A percentile compares a stretch with the other conserved stretches of the same genome.
phyloP scores from a whole-genome alignment of 37 sponge, comb jelly and placozoan species.

The Ianthella basta region DNA sequence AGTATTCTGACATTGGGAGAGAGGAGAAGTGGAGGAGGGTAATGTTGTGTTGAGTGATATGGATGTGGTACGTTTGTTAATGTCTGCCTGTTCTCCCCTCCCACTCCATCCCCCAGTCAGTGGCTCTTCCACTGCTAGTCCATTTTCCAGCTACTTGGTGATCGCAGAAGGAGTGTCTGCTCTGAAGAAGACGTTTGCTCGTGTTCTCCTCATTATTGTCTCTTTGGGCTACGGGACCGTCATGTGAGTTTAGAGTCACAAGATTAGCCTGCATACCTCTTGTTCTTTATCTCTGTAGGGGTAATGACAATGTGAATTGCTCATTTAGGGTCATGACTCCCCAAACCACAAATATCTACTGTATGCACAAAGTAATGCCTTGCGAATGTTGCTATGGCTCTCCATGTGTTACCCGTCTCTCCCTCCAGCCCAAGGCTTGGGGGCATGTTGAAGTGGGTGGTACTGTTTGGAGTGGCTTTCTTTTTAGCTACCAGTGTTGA shows the following conservation, averaged over 20 bases:
- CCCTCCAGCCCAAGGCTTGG: conserved; percentile 63
- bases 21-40: background rate
- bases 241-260: conserved; percentile 43
- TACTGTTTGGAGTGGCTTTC: conserved; percentile 63
- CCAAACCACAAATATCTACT: too few relatives aligned
- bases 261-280: too few relatives aligned
- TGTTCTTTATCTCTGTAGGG: too few relatives aligned
- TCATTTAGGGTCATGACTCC: too few relatives aligned
- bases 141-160: too few relatives aligned
- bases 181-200: conserved; percentile 68
- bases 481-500: conserved; percentile 53
- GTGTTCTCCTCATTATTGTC: conserved; percentile 82
- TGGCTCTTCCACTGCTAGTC: background rate
- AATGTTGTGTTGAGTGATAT: background rate
- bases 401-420: too few relatives aligned
- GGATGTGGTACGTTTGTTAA: background rate
- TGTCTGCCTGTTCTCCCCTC: too few relatives aligned
- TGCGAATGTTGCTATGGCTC: too few relatives aligned
- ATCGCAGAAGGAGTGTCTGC: conserved; percentile 79
- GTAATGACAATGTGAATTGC: too few relatives aligned
- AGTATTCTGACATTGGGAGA: background rate
- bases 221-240: conserved; percentile 86
- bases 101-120: conserved; percentile 27
- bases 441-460: conserved; percentile 42
- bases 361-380: too few relatives aligned